A percentile compares a stretch with the other conserved stretches of the same genome.
These are phyloP conservation scores for Macrophya alboannulata DNA, from an alignment of 2,888 invertebrate genomes.

Conservation along the genomic window DNA sequence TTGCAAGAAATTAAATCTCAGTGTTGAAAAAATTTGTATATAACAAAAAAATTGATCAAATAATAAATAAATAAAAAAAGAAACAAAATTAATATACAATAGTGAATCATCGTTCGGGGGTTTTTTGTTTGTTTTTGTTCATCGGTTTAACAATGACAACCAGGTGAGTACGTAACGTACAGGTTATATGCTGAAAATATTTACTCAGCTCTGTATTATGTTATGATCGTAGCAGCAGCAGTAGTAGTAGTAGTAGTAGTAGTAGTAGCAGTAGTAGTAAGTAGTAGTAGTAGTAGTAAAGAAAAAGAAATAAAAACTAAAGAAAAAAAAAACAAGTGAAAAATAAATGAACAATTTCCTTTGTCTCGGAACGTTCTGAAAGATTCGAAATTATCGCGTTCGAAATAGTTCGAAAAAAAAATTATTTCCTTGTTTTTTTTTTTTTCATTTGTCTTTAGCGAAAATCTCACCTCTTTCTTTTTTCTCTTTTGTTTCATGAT, in stretches of 20 bases:
- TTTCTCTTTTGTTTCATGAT: background rate
- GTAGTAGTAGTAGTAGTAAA: background rate
- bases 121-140: no score
- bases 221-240: background rate
- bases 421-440: background rate
- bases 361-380: background rate
- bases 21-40: background rate
- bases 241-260: background rate
- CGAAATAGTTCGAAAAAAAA: background rate
- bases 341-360: background rate
- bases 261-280: background rate
- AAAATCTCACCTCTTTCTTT: background rate
- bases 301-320: background rate
- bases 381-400: background rate
- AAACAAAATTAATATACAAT: background rate
- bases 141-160: background rate
- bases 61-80: background rate
- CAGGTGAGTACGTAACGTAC: background rate
- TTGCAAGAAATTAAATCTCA: conserved; percentile 6
- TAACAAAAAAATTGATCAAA: no score
- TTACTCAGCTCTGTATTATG: background rate
- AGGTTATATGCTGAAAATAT: no score
- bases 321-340: background rate
- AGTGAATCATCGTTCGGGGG: no score
- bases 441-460: background rate